These are phyloP conservation scores for Temnopleurus reevesii DNA, from an alignment of 53 echinoderm and acorn worm species.

Conservation along the genomic window DNA sequence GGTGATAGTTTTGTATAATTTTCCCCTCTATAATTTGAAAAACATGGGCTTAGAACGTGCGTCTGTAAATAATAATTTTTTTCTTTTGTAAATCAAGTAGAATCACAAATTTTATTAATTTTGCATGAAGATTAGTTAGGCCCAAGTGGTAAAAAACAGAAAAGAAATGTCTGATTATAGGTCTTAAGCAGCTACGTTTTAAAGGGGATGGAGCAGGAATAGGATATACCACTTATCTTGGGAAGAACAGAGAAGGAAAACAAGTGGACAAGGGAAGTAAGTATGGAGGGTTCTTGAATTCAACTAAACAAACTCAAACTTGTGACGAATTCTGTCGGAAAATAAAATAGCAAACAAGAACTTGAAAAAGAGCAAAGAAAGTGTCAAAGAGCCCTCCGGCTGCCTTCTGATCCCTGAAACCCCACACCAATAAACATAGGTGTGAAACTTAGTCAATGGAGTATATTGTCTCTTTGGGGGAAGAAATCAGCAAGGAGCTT, in stretches of 20 bases:
- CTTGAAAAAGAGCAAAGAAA: not conserved
- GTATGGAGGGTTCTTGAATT: not conserved
- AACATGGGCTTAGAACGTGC: too few relatives aligned
- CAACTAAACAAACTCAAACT: conserved; percentile 15
- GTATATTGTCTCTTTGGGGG: not conserved
- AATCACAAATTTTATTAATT: too few relatives aligned
- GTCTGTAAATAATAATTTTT: too few relatives aligned
- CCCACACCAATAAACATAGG: not conserved
- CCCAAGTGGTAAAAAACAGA: too few relatives aligned
- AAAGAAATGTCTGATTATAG: too few relatives aligned
- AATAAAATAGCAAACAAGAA: not conserved
- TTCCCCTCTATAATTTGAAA: too few relatives aligned
- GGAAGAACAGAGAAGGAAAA: not conserved
- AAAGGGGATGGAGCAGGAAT: not conserved
- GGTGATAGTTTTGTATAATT: too few relatives aligned
- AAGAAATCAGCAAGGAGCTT: not conserved
- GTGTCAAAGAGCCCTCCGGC: not conserved
- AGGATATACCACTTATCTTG: not conserved
- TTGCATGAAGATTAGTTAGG: too few relatives aligned
- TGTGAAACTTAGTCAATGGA: not conserved
- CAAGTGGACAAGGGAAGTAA: not conserved
- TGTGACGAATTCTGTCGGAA: not conserved
- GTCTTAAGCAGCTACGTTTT: too few relatives aligned
- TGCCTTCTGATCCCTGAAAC: not conserved
- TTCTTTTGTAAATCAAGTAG: too few relatives aligned